Evolutionary conservation across 2,113 vertebrate species (phyloP).

Genomic region (Saguinus imperator): DNA sequence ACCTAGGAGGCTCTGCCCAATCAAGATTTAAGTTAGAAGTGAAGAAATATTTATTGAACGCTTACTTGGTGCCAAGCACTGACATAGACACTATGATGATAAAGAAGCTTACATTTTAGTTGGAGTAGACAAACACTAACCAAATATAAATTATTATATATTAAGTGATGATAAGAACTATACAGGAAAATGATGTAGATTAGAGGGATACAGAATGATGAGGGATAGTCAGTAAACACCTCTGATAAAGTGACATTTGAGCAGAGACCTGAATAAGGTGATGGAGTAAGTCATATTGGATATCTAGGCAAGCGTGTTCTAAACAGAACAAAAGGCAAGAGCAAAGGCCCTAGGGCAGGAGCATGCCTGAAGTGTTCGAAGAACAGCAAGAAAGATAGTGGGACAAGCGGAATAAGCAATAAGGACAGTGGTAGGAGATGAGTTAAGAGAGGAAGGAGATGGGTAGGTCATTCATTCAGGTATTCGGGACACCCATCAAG

Average conservation of each 20-base stretch:
- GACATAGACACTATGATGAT: not conserved
- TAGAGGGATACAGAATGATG: not conserved
- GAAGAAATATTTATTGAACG: not conserved
- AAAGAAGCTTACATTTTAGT: not conserved
- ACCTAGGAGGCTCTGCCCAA: not conserved
- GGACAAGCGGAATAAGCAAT: not conserved
- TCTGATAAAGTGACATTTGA: not conserved
- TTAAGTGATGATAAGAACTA: not conserved
- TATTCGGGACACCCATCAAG: conserved; percentile 85
- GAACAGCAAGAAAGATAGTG: not conserved
- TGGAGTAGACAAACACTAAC: not conserved
- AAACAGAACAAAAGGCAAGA: not conserved
- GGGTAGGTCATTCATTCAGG: not conserved
- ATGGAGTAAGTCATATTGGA: not conserved
- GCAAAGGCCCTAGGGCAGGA: not conserved
- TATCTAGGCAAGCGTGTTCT: not conserved
- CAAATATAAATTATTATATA: not conserved
- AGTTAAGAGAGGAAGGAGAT: not conserved
- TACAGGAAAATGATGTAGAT: not conserved
- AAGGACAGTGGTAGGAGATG: not conserved
- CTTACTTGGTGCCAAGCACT: not conserved
- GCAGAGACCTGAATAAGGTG: not conserved
- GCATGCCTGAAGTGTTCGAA: not conserved
- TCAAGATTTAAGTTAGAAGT: not conserved
- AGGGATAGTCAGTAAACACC: not conserved